Conservation (phyloP, 2,113 vertebrate genomes). For the Plecotus auritus region DNA sequence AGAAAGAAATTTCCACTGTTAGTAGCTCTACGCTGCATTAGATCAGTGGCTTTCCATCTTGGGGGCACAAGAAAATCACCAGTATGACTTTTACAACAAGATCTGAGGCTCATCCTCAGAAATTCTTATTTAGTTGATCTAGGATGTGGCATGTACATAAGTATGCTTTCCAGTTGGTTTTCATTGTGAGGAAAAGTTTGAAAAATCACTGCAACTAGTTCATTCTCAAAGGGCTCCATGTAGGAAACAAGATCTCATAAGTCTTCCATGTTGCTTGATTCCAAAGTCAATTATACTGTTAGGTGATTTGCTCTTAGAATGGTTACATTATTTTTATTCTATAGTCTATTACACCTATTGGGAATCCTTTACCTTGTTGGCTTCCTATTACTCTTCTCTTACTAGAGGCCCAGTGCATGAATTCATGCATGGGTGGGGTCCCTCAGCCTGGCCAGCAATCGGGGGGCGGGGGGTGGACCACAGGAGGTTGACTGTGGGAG, state of each 20-base stretch:
- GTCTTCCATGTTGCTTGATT: background rate
- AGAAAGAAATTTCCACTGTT: background rate
- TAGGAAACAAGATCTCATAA: background rate
- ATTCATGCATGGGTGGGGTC: no score
- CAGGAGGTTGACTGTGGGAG: no score
- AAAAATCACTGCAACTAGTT: background rate
- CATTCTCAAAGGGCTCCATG: background rate
- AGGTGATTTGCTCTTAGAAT: background rate
- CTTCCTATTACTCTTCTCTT: background rate
- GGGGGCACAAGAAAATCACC: background rate
- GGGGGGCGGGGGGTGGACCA: no score
- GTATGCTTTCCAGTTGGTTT: background rate
- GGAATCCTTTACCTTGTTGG: background rate
- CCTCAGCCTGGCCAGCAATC: no score
- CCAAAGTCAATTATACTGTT: background rate
- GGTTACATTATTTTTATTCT: background rate
- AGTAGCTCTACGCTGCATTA: background rate
- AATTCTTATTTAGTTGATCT: background rate
- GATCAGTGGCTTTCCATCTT: background rate
- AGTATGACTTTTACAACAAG: background rate
- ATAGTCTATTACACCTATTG: background rate
- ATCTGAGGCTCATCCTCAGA: background rate
- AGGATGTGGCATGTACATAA: fast-evolving
- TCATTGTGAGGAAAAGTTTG: background rate
- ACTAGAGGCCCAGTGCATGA: no score